Evolutionary conservation across 2,888 invertebrate genomes (phyloP), one percentile per base, ranked within the genome.

Genomic region (Rhabditoides inermis): DNA sequence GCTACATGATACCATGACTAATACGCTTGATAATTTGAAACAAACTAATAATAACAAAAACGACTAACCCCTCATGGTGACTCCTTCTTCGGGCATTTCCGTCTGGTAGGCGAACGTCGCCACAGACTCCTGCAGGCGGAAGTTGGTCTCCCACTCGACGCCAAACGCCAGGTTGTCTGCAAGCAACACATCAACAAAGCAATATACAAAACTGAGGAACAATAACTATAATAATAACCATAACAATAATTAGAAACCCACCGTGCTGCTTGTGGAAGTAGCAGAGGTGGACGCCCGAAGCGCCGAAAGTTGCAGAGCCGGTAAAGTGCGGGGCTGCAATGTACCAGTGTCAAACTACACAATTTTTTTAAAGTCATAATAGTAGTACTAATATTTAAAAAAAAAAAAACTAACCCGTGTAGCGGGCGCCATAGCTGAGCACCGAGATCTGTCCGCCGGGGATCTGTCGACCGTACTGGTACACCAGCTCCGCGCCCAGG

Each of bases 61-160:
- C n/a, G n/a, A n/a, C n/a, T n/a, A n/a, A n/a, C 90, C 92, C 85
- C 86, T 87, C 78, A 94, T 92, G 47, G 87, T 84, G 70, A 91
- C 84, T 78, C 92, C 90, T 49, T 91, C 90, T 78, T 90, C 90
- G 42, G 92, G 91, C 77, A 95, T 83, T 78, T 91, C 91, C 30
- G 78, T 85, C 80, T 94, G 91, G 80, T 95, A 95, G 15, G 88
- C 92, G 67, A 94, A 83, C 3, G 90, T 87, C 51, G 89, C 89
- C 4, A 87, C 85, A 1, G 69, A 60, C 55, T 65, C 65, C 57
- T 61, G 62, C 6, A 65, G 62, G 47, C 62, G 62, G 0, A 60
- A 53, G 76, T 88, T 90, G 5, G 91, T 88, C 50, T 73, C 73
- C 69, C 94, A 83, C 79, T 98, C 95, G 0, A 90, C 90, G 48